phyloP scores from a whole-genome alignment of 2,113 vertebrate genomes.

The Cottus gobio region DNA sequence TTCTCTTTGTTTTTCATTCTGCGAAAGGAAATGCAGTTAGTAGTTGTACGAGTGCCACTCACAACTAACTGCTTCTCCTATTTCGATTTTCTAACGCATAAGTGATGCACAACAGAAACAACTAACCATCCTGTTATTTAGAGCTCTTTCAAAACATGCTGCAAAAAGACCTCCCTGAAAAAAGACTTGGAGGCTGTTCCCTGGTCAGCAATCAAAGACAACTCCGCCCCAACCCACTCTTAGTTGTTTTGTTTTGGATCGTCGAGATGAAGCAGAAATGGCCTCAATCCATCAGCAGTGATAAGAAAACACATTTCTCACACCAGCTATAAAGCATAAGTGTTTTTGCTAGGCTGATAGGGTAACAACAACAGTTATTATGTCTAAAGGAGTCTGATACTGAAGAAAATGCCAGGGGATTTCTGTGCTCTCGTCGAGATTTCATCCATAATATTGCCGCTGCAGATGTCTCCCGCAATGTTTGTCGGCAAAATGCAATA shows the following conservation, averaged over 20 bases:
- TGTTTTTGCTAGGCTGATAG: slow-evolving; percentile 65
- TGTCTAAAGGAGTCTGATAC: slow-evolving; percentile 58
- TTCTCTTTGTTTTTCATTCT: not conserved
- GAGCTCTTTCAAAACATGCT: slow-evolving; percentile 11
- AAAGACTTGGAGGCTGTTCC: slow-evolving; percentile 1
- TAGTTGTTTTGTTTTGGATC: slow-evolving; percentile 62
- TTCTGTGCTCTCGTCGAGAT: slow-evolving; percentile 57
- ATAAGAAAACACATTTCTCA: slow-evolving; percentile 74
- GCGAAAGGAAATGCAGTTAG: not conserved
- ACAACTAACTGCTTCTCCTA: not conserved
- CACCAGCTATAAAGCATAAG: slow-evolving; percentile 60
- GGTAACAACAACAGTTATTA: slow-evolving; percentile 72
- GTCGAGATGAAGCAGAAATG: slow-evolving; percentile 59
- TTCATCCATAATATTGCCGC: slow-evolving; percentile 55
- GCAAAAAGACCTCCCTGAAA: not conserved
- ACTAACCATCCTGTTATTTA: not conserved
- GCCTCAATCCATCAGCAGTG: slow-evolving; percentile 68
- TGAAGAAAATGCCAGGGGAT: slow-evolving; percentile 56
- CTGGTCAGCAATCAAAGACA: slow-evolving; percentile 58
- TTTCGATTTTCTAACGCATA: not conserved
- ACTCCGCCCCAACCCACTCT: slow-evolving; percentile 27
- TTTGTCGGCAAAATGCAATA: slow-evolving; percentile 61
- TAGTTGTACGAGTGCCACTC: not conserved
- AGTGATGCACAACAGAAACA: not conserved
- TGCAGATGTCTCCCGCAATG: slow-evolving; percentile 52